Base-by-base conservation (phyloP, 2,888 invertebrate species). In the Marasmarcha lunaedactyla region DNA sequence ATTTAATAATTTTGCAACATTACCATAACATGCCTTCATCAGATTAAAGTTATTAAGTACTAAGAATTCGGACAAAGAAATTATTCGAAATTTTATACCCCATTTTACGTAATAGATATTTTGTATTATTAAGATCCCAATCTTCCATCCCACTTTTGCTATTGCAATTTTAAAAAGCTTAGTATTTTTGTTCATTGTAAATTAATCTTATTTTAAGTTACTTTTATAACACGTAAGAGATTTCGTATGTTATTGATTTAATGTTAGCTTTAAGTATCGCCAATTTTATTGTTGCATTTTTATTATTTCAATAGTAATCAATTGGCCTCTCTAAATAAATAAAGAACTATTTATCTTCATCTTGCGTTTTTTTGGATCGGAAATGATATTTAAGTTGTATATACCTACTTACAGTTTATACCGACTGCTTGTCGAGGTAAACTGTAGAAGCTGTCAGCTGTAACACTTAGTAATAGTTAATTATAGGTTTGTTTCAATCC, bases 281-380 rank as follows among this genome's bases (percentile, higher is more conserved):
- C 68, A 60, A 60, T 60, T 64, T 49, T 52, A 59, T 57, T 61
- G 65, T 71, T 71, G 64, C 65, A 52, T 62, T 52, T 62, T 42
- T 42, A 33, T 63, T 59, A 59, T 64, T 66, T 61, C 61, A 65
- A 64, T 68, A 71, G 62, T 50, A 59, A 64, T 66, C 59, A 70
- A 71, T 71, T 71, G 77, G 77, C 78, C 76, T 79, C 77, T 77
- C 77, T 76, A 69, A 76, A 71, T 76, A 77, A 71, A 71, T 76
- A 76, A 71, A 71, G 52, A 60, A 71, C 68, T 78, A 74, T 78
- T 74, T 74, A 74, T 70, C 71, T 62, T 59, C 50, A 43, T 15
- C 27, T 15, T 15, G 36, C 40, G 42, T 42, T 45, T 45, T 42
- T 15, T 14, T 25, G 46, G n/a, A n/a, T n/a, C n/a, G n/a, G n/a